Conservation (phyloP, 1,140 invertebrate species). For the Drosophila lacertosa region DNA sequence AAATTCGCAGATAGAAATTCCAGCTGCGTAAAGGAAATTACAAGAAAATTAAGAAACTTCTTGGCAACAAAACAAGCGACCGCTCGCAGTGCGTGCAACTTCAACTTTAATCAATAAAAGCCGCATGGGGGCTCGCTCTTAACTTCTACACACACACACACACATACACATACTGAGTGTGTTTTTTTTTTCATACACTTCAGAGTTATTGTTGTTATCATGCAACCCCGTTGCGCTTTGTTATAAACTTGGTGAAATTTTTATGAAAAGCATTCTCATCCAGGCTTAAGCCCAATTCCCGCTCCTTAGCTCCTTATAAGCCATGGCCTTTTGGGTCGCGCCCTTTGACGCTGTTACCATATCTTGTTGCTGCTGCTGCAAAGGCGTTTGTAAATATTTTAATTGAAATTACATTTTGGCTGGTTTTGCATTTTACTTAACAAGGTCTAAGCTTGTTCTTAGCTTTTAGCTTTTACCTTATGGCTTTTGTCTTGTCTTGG, state of each 20-base stretch:
- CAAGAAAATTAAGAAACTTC: constrained; percentile 80
- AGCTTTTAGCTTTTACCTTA: constrained; percentile 21
- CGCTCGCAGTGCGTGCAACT: constrained; percentile 66
- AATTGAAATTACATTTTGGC: constrained; percentile 74
- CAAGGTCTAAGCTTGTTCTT: constrained; percentile 16
- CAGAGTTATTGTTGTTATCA: constrained; percentile 56
- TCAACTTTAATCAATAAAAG: constrained; percentile 80
- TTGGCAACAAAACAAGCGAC: constrained; percentile 30
- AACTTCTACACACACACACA: constrained; percentile 1
- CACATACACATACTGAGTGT: constrained; percentile 3
- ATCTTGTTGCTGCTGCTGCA: constrained; percentile 54
- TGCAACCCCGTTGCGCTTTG: constrained; percentile 60
- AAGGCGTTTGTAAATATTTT: constrained; percentile 66
- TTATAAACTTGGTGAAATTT: constrained; percentile 44
- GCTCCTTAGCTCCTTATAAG: neutral
- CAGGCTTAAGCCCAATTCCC: constrained; percentile 25
- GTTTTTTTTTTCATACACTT: constrained; percentile 20
- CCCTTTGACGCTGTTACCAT: constrained; percentile 57
- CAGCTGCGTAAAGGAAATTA: constrained; percentile 77
- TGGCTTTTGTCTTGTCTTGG: constrained; percentile 18
- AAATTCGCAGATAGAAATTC: constrained; percentile 82
- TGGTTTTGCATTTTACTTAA: constrained; percentile 15
- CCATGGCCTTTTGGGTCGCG: constrained; percentile 11
- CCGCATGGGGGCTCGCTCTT: constrained; percentile 52
- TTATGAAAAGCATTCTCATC: constrained; percentile 49